These are phyloP conservation scores for Cryptoprocta ferox DNA, from an alignment of 2,797 vertebrate genomes.

Conservation along the genomic window DNA sequence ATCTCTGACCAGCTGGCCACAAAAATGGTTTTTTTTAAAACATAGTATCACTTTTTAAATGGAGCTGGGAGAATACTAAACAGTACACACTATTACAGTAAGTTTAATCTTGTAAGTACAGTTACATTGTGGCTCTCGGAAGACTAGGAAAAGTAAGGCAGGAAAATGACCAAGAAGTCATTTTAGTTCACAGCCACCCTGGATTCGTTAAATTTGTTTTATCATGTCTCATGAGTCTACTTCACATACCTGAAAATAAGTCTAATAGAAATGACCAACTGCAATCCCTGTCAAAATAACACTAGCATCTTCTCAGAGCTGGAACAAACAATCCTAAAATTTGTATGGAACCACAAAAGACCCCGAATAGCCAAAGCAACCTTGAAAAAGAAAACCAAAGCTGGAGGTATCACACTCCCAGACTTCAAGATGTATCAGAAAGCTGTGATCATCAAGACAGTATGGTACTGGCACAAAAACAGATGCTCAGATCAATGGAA, in stretches of 20 bases:
- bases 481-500: too few relatives aligned
- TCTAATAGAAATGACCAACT: neutral
- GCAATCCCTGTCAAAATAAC: too few relatives aligned
- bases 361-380: too few relatives aligned
- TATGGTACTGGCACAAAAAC: too few relatives aligned
- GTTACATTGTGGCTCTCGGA: neutral
- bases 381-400: too few relatives aligned
- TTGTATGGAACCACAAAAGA: too few relatives aligned
- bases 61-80: constrained; percentile 25
- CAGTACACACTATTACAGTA: too few relatives aligned
- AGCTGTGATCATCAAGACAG: too few relatives aligned
- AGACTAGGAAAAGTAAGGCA: constrained; percentile 7
- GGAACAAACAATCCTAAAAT: too few relatives aligned
- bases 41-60: neutral
- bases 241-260: neutral
- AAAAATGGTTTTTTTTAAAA: constrained; percentile 11
- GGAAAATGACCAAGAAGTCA: neutral
- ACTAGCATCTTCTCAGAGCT: too few relatives aligned
- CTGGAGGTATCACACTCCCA: too few relatives aligned
- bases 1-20: neutral
- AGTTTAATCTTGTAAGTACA: constrained; percentile 5
- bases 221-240: neutral
- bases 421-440: too few relatives aligned
- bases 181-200: neutral
- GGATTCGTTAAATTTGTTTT: neutral